These are phyloP conservation scores for Drosophila barbarae DNA, from an alignment of 2,888 invertebrate species.

Conservation along the genomic window DNA sequence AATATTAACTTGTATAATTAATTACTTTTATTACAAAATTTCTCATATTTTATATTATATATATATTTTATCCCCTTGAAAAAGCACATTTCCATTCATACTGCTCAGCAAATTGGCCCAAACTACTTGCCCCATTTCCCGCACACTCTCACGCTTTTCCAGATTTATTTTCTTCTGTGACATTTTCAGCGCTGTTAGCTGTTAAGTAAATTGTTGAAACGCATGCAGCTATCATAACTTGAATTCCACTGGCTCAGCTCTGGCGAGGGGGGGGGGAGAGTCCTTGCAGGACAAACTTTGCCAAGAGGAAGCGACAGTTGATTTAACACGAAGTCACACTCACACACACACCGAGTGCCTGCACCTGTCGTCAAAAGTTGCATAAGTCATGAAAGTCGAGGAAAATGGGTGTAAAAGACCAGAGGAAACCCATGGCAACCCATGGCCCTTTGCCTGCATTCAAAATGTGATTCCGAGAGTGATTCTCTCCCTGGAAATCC, in stretches of 20 bases:
- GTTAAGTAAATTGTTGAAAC: slow-evolving; percentile 60
- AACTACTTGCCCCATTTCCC: slow-evolving; percentile 13
- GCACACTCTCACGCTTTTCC: slow-evolving; percentile 9
- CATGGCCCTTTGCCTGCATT: slow-evolving; percentile 40
- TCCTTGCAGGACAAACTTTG: slow-evolving; percentile 62
- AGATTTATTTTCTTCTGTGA: slow-evolving; percentile 30
- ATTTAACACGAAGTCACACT: slow-evolving; percentile 59
- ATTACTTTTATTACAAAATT: neutral
- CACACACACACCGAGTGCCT: slow-evolving; percentile 41
- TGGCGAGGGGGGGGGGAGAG: neutral
- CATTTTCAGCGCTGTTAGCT: slow-evolving; percentile 46
- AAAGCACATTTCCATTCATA: neutral
- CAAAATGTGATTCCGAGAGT: slow-evolving; percentile 60
- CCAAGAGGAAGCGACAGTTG: slow-evolving; percentile 70
- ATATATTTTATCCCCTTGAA: too few relatives aligned
- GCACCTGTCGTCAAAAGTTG: slow-evolving; percentile 71
- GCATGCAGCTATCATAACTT: slow-evolving; percentile 64
- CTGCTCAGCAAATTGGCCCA: neutral
- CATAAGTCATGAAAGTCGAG: slow-evolving; percentile 65
- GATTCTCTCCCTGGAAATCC: slow-evolving; percentile 39
- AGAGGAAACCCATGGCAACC: slow-evolving; percentile 3
- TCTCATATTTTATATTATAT: fast-evolving
- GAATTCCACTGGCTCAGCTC: slow-evolving; percentile 43
- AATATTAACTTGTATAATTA: neutral
- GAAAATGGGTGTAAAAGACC: slow-evolving; percentile 2